phyloP scores from a whole-genome alignment of 1,140 invertebrate genomes.

The Meloidogyne exigua region DNA sequence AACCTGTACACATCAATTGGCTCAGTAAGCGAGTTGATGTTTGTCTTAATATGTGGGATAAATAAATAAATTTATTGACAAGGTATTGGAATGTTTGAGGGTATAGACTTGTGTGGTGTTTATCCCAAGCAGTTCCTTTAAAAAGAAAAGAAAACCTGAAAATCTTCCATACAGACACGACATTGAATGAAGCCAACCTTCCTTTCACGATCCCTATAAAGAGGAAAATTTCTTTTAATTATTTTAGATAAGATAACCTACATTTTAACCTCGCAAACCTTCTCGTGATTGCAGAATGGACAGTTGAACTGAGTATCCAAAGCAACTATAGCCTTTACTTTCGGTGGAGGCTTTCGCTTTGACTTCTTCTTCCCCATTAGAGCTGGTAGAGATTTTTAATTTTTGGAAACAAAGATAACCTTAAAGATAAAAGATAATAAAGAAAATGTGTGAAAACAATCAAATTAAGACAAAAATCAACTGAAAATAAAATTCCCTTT shows the following conservation, averaged over 20 bases:
- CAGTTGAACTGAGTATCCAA: constrained; percentile 95
- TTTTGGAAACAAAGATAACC: neutral
- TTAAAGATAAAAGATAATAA: neutral
- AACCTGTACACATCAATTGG: constrained; percentile 86
- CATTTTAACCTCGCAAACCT: constrained; percentile 99
- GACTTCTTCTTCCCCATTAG: constrained; percentile 93
- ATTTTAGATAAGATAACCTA: constrained; percentile 68
- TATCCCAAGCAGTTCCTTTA: no score
- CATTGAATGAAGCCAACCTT: constrained; percentile 90
- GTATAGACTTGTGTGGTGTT: no score
- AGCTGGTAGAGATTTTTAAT: neutral
- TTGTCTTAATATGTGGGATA: constrained; percentile 72
- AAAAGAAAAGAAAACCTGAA: neutral
- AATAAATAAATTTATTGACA: no score
- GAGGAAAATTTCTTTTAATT: neutral
- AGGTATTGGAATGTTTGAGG: no score
- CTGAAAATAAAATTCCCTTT: no score
- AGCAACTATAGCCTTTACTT: constrained; percentile 86
- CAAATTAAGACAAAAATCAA: no score
- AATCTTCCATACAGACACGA: constrained; percentile 83
- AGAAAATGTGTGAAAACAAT: neutral
- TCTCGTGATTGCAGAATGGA: constrained; percentile 99
- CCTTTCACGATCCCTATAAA: constrained; percentile 82
- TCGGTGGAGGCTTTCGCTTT: constrained; percentile 91
- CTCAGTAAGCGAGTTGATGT: constrained; percentile 90